Evolutionary conservation across 1,140 invertebrate species (phyloP).

Genomic region (Drosophila mauritiana): DNA sequence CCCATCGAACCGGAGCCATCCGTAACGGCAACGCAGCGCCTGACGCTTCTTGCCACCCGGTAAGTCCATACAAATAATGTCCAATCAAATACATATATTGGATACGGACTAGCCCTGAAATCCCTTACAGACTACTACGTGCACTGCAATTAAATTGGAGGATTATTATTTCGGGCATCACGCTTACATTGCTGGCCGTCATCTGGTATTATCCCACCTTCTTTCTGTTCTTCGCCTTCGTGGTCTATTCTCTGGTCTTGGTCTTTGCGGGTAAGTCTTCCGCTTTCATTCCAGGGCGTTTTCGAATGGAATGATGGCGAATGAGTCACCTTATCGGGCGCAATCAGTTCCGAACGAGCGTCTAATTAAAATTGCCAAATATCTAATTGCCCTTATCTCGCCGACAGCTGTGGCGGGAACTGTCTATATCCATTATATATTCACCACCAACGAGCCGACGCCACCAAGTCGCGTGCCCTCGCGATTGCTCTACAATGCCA

Average conservation of each 20-base stretch:
- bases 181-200: slow-evolving; percentile 76
- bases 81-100: neutral
- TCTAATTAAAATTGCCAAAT: slow-evolving; percentile 51
- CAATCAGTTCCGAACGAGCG: slow-evolving; percentile 18
- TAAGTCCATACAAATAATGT: slow-evolving; percentile 17
- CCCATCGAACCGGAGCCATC: slow-evolving; percentile 72
- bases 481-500: slow-evolving; percentile 83
- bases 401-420: slow-evolving; percentile 77
- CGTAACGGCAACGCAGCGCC: slow-evolving; percentile 56
- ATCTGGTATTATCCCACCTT: slow-evolving; percentile 84
- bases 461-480: slow-evolving; percentile 74
- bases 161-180: slow-evolving; percentile 73
- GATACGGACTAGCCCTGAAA: neutral
- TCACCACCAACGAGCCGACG: slow-evolving; percentile 77
- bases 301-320: neutral
- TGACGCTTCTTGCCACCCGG: slow-evolving; percentile 63
- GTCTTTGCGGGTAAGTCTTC: slow-evolving; percentile 75
- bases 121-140: slow-evolving; percentile 59
- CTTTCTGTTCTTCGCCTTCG: slow-evolving; percentile 81
- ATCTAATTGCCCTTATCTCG: slow-evolving; percentile 42
- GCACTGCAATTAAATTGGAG: slow-evolving; percentile 81
- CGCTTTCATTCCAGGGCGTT: neutral
- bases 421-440: slow-evolving; percentile 80
- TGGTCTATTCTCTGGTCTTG: slow-evolving; percentile 78
- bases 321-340: slow-evolving; percentile 25